Percentiles rank a stretch among this genome's conserved stretches.
These are phyloP conservation scores for Uloborus diversus DNA, from an alignment of 1,140 invertebrate genomes.

Conservation along the genomic window DNA sequence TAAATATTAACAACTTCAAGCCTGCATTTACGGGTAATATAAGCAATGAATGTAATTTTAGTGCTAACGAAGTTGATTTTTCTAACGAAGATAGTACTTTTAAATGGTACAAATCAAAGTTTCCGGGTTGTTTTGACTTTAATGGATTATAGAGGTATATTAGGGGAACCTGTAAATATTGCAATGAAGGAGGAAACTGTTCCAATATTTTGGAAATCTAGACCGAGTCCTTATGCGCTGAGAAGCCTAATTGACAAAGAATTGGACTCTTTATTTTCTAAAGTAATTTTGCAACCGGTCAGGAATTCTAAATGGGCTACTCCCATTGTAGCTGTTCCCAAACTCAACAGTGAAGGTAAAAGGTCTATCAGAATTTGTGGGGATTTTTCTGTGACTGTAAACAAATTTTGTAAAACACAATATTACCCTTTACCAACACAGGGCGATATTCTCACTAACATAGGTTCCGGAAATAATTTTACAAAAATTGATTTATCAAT, in stretches of 20 bases:
- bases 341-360: background rate
- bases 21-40: background rate
- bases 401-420: background rate
- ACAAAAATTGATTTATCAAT: background rate
- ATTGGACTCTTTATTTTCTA: background rate
- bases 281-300: background rate
- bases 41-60: background rate
- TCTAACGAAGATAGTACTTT: background rate
- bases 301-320: background rate
- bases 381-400: background rate
- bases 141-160: background rate
- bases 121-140: background rate
- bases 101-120: background rate
- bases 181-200: background rate
- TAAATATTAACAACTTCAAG: background rate
- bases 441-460: background rate
- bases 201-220: background rate
- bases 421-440: background rate
- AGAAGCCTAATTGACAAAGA: background rate
- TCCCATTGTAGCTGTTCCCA: background rate
- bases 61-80: background rate
- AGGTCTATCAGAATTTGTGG: background rate
- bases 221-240: background rate
- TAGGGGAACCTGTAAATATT: background rate
- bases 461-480: background rate